These are phyloP conservation scores for Premnoplex brunnescens DNA, from an alignment of 2,797 vertebrate species.

Conservation along the genomic window DNA sequence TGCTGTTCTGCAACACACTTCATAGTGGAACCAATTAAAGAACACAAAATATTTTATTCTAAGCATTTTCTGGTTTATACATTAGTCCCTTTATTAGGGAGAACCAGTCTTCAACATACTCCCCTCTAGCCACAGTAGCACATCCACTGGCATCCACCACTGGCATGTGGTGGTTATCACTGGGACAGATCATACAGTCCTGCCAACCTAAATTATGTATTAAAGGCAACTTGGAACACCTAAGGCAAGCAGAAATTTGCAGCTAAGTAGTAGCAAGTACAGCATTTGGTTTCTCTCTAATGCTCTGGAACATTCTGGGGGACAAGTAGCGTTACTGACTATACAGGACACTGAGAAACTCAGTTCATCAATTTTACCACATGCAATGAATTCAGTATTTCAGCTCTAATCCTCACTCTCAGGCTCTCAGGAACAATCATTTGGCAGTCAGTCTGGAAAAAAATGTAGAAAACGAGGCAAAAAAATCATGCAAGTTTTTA, in stretches of 20 bases:
- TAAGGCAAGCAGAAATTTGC: background rate
- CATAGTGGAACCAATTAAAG: background rate
- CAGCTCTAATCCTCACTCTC: background rate
- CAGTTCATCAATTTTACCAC: background rate
- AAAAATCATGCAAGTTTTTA: background rate
- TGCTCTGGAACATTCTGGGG: background rate
- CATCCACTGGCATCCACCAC: background rate
- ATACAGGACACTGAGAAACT: background rate
- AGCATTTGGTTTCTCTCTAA: background rate
- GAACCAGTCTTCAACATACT: background rate
- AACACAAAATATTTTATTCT: background rate
- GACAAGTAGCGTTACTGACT: background rate
- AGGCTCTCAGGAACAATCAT: background rate
- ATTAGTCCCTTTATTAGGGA: background rate
- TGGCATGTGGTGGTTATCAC: rapidly evolving
- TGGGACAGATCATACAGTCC: background rate
- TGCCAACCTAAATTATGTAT: background rate
- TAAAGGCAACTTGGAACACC: background rate
- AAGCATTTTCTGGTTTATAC: background rate
- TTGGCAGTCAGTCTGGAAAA: background rate
- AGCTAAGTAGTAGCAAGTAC: background rate
- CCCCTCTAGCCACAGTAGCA: no score
- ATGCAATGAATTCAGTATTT: background rate
- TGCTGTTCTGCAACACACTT: background rate
- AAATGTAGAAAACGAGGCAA: background rate